These are phyloP conservation scores for Ramphastos sulfuratus DNA, from an alignment of 2,113 vertebrate species.

Conservation along the genomic window DNA sequence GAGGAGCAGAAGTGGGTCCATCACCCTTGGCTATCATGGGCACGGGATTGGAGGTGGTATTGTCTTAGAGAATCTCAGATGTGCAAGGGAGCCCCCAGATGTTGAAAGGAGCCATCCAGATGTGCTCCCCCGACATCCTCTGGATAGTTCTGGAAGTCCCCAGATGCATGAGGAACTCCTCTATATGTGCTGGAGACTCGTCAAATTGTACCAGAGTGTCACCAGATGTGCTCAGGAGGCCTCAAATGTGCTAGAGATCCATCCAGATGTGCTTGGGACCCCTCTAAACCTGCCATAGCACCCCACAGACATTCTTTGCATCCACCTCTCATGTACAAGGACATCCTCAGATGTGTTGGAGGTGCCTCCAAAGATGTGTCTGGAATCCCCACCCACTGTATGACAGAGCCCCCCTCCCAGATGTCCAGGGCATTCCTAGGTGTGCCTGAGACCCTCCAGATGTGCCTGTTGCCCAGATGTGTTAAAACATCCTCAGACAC, in stretches of 20 bases:
- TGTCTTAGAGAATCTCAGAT: neutral
- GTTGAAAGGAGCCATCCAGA: neutral
- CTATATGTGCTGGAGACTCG: too few species aligned
- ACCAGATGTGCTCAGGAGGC: neutral
- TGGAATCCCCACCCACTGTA: too few species aligned
- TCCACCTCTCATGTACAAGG: neutral
- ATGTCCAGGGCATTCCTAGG: too few species aligned
- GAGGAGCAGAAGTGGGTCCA: neutral
- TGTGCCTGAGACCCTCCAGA: neutral
- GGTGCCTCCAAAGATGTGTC: neutral
- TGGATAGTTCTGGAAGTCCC: neutral
- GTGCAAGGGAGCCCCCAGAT: neutral
- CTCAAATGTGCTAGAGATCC: neutral
- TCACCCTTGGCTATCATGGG: neutral
- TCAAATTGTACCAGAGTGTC: neutral
- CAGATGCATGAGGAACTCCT: neutral
- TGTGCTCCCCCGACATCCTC: too few species aligned
- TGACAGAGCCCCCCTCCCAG: too few species aligned
- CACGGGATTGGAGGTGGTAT: neutral
- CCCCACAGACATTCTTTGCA: neutral
- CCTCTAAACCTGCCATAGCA: neutral
- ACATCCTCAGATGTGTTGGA: neutral
- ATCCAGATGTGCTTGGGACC: neutral
- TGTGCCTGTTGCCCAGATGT: too few species aligned
- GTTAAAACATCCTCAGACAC: too few species aligned